Evolutionary conservation across 2,888 invertebrate species (phyloP), one percentile per base, ranked within the genome.

Genomic region (Cosmia pyralina): DNA sequence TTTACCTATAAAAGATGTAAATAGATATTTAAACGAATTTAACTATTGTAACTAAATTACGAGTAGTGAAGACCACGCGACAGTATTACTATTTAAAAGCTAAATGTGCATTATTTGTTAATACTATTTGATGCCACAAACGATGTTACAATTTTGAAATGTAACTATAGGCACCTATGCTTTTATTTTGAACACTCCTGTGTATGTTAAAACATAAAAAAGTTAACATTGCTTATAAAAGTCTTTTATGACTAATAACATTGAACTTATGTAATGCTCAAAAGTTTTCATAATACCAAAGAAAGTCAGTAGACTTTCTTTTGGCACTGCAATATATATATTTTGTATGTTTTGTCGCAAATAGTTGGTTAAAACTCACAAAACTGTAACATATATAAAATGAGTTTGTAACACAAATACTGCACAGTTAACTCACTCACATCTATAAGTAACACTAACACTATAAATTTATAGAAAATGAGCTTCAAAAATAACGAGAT

Each of bases 1-100:
- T 91, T 78, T 91, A 90, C 90, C 83, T 85, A 86, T 88, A 88
- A 87, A 74, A 89, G 90, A 88, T 95, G 95, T 95, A 95, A 90
- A 96, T 94, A 96, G 91, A 93, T 95, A 94, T 94, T 95, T 95
- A 94, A 95, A 95, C 95, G 95, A 95, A 95, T 95, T 95, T 95
- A 95, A 94, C 89, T 93, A 93, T 91, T 91, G 89, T 93, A 93
- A 92, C 88, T 86, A 88, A 89, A 89, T 85, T 90, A 90, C 85
- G 71, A 79, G 89, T 93, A 92, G 90, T 88, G 89, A 85, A 83
- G 85, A 91, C 91, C 91, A 92, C 92, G 92, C 90, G 80, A 77
- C 78, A 81, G 72, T 79, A 77, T 77, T 76, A 80, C 55, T 70
- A 79, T 70, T 62, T 62, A 60, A 72, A 66, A 72, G 65, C 55